These are phyloP conservation scores for Oscheius sp. DNA, from an alignment of 2,888 invertebrate genomes.

Conservation along the genomic window DNA sequence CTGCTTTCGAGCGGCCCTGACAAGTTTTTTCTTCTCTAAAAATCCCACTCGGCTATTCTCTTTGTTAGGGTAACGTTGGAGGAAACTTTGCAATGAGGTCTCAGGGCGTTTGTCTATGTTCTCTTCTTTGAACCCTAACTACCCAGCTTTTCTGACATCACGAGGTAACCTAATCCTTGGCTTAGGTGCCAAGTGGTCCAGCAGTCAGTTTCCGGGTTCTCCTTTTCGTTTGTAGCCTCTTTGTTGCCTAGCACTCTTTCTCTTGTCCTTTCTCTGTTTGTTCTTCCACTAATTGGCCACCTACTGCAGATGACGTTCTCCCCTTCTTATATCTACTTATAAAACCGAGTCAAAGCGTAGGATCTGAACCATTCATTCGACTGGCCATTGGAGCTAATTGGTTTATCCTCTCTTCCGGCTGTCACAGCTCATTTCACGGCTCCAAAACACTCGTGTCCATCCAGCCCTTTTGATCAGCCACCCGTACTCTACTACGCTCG, in stretches of 20 bases:
- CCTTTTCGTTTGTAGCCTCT: neutral
- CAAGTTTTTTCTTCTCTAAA: too few species aligned
- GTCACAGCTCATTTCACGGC: neutral
- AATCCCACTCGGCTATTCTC: too few species aligned
- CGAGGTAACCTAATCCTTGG: too few species aligned
- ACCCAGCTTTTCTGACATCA: too few species aligned
- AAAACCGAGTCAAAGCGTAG: neutral
- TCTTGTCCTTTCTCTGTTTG: neutral
- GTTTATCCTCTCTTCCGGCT: slow-evolving; percentile 8
- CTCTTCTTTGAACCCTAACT: too few species aligned
- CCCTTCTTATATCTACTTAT: neutral
- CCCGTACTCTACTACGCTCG: neutral
- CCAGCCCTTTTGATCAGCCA: neutral
- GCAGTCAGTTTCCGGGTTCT: neutral
- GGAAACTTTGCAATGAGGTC: too few species aligned
- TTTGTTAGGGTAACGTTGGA: too few species aligned
- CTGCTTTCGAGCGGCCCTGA: too few species aligned
- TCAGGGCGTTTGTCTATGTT: too few species aligned
- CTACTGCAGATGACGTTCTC: neutral
- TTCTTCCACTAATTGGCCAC: too few species aligned
- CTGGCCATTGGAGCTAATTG: slow-evolving; percentile 8
- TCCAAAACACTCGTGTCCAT: neutral
- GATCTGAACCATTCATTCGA: too few species aligned
- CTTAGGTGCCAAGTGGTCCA: neutral
- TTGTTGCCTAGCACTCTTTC: neutral